Evolutionary conservation across 37 sponge, comb jelly and placozoan genomes (phyloP).

Genomic region (Geodia barretti): DNA sequence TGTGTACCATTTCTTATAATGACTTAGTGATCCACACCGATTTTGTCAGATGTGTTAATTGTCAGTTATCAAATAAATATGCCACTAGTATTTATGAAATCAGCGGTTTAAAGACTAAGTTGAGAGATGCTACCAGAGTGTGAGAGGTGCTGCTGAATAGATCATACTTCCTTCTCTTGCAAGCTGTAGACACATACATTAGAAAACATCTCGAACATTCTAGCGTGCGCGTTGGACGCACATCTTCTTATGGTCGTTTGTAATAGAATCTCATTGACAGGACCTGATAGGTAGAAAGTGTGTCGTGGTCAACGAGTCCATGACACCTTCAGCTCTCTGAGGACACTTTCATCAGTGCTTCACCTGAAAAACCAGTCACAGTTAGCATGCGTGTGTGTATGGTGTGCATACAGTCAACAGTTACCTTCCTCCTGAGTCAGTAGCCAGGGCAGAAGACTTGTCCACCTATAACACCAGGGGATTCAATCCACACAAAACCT

Average conservation of each 20-base stretch:
- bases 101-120: no score
- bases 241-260: neutral
- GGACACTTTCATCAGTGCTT: conserved; percentile 13
- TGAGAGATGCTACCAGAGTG: conserved; percentile 24
- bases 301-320: conserved; percentile 11
- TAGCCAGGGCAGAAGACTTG: neutral
- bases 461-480: neutral
- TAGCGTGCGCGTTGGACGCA: conserved; percentile 1
- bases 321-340: conserved; percentile 37
- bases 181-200: no score
- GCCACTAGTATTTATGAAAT: no score
- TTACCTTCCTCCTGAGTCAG: neutral
- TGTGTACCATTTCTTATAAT: no score
- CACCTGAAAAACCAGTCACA: neutral
- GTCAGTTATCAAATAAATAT: no score
- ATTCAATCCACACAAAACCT: neutral
- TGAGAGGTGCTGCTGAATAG: conserved; percentile 9
- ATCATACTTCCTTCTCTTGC: conserved; percentile 31
- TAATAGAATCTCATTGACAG: neutral
- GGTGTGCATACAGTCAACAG: neutral
- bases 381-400: neutral
- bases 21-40: no score
- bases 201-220: conserved; percentile 10
- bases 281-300: conserved; percentile 38
- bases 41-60: no score